phyloP scores from a whole-genome alignment of 2,797 vertebrate genomes.

The Thamnophis elegans region DNA sequence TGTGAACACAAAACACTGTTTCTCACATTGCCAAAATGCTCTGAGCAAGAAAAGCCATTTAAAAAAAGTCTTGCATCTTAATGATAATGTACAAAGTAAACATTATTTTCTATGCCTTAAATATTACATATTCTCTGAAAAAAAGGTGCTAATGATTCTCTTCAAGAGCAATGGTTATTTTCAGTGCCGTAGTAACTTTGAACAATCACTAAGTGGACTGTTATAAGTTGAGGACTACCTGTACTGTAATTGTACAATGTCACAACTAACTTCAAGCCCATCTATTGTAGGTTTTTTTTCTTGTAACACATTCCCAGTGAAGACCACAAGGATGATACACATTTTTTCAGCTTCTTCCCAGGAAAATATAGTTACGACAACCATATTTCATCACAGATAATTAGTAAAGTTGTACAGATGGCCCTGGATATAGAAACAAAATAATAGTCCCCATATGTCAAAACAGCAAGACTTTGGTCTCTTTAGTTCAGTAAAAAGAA shows the following conservation, averaged over 20 bases:
- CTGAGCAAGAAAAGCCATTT: not conserved
- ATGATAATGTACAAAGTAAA: not conserved
- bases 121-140: not conserved
- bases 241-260: not conserved
- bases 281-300: not conserved
- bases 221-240: not conserved
- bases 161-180: not conserved
- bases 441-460: conserved; percentile 21
- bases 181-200: not conserved
- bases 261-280: not conserved
- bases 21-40: not conserved
- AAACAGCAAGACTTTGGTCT: conserved; percentile 16
- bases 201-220: not conserved
- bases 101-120: not conserved
- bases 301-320: not conserved
- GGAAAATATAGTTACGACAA: not conserved
- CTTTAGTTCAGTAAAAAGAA: conserved; percentile 9
- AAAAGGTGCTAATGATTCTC: not conserved
- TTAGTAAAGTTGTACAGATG: conserved; percentile 1
- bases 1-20: not conserved
- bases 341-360: not conserved
- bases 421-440: conserved; percentile 14
- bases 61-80: not conserved
- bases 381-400: not conserved
- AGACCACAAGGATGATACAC: not conserved